These are phyloP conservation scores for Dolichallabes microphthalmus DNA, from an alignment of 2,113 vertebrate genomes.

Conservation along the genomic window DNA sequence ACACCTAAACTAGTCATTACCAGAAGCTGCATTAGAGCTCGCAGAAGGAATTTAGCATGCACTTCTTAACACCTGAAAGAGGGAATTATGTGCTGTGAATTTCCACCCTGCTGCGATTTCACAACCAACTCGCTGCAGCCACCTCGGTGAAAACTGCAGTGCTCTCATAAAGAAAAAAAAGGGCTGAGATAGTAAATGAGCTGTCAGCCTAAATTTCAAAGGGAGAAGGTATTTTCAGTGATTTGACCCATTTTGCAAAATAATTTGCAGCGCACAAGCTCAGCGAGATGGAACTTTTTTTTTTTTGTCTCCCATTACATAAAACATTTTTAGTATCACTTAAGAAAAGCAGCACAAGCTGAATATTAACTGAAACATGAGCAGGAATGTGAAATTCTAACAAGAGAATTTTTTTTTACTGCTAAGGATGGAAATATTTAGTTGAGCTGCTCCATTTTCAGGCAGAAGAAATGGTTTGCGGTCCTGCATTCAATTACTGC, in stretches of 20 bases:
- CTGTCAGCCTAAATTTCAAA: constrained; percentile 34
- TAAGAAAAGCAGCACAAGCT: neutral
- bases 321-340: neutral
- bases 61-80: constrained; percentile 7
- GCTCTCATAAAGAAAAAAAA: constrained; percentile 8
- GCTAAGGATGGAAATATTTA: constrained; percentile 35
- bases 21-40: neutral
- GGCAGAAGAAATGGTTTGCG: constrained; percentile 68
- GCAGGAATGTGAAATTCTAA: constrained; percentile 7
- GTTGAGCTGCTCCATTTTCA: constrained; percentile 57
- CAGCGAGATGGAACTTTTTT: neutral
- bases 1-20: neutral
- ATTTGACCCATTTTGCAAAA: constrained; percentile 40
- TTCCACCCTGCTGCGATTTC: neutral
- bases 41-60: constrained; percentile 2
- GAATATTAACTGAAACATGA: neutral
- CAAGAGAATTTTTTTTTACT: neutral
- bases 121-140: neutral
- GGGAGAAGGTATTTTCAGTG: constrained; percentile 32
- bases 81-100: constrained; percentile 19
- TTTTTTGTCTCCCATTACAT: neutral
- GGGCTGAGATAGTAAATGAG: constrained; percentile 23
- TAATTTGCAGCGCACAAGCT: constrained; percentile 15
- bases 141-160: neutral
- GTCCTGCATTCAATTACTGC: constrained; percentile 65